Percentiles rank a stretch among this genome's conserved stretches.
phyloP scores from a whole-genome alignment of 2,113 vertebrate species.

The Heterotis niloticus region DNA sequence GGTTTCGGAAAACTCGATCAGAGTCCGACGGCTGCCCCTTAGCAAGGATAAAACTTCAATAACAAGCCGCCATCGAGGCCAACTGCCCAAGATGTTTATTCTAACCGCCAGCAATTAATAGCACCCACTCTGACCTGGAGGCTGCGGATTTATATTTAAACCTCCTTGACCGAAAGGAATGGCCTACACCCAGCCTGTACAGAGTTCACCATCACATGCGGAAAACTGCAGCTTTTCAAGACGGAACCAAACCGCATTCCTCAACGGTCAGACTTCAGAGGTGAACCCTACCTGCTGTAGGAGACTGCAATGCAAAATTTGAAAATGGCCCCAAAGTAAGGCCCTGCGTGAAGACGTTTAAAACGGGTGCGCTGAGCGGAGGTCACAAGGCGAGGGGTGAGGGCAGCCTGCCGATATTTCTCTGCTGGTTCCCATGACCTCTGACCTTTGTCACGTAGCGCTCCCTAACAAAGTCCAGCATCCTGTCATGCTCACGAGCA shows the following conservation, averaged over 20 bases:
- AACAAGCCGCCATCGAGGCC: not conserved
- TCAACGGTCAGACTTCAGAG: not conserved
- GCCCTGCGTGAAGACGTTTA: not conserved
- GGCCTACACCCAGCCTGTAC: not conserved
- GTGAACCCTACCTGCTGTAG: not conserved
- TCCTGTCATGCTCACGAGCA: not conserved
- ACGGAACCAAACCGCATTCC: not conserved
- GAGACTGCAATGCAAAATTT: not conserved
- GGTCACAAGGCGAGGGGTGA: not conserved
- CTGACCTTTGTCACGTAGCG: not conserved
- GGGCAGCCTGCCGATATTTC: constrained; percentile 10
- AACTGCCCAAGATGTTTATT: not conserved
- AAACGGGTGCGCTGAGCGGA: not conserved
- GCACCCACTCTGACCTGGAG: not conserved
- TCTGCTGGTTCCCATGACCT: not conserved
- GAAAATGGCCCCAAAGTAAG: not conserved
- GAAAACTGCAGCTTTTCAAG: not conserved
- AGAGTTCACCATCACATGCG: not conserved
- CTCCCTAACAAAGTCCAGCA: not conserved
- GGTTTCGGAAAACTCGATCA: not conserved
- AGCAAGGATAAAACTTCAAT: not conserved
- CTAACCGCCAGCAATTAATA: not conserved
- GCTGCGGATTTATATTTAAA: not conserved
- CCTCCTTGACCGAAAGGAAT: not conserved
- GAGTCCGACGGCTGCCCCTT: not conserved